Evolutionary conservation across 2,888 invertebrate genomes (phyloP).

Genomic region (Aphidoletes aphidimyza): DNA sequence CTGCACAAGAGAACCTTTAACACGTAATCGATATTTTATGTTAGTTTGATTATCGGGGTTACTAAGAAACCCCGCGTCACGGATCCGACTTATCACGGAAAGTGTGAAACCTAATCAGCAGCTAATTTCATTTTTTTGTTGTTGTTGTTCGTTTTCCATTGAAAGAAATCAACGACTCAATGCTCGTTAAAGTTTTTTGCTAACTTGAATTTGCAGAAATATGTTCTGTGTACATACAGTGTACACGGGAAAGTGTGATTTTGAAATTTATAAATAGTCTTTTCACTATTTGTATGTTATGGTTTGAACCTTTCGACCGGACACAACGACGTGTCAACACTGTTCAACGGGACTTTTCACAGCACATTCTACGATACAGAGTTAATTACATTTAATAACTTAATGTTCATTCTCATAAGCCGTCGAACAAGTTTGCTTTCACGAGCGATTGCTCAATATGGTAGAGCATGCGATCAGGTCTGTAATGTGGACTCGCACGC

Average conservation of each 20-base stretch:
- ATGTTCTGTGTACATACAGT: too few species aligned
- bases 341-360: slow-evolving; percentile 1
- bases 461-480: background rate
- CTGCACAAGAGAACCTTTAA: background rate
- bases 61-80: slow-evolving; percentile 11
- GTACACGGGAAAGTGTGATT: background rate
- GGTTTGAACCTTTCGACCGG: background rate
- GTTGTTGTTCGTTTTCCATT: background rate
- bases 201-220: too few species aligned
- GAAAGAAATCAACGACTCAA: background rate
- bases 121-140: background rate
- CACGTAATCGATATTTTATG: slow-evolving; percentile 26
- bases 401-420: slow-evolving; percentile 39
- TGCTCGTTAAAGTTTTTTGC: background rate
- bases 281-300: too few species aligned
- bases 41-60: background rate
- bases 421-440: background rate
- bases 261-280: background rate
- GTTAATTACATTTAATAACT: slow-evolving; percentile 51
- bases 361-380: background rate
- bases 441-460: background rate
- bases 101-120: slow-evolving; percentile 1
- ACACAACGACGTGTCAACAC: slow-evolving; percentile 41
- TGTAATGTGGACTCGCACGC: background rate
- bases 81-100: slow-evolving; percentile 20